Percentiles rank a stretch among this genome's conserved stretches.
These are phyloP conservation scores for Euura saliciscinereae DNA, from an alignment of 1,140 invertebrate species.

Conservation along the genomic window DNA sequence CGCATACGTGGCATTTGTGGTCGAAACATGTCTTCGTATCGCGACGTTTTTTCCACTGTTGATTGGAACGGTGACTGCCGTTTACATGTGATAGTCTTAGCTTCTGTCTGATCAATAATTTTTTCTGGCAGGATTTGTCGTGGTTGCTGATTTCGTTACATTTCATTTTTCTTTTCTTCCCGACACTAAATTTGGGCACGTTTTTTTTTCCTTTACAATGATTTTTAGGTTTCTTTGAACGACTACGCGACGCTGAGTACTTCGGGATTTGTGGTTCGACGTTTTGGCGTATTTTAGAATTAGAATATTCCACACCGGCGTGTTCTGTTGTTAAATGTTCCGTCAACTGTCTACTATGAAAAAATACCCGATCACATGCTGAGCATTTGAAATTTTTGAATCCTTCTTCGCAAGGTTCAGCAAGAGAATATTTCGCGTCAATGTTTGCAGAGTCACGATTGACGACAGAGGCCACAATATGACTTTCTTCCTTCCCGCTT, in stretches of 20 bases:
- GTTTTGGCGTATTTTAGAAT: too few species aligned
- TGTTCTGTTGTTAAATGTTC: background rate
- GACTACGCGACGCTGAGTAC: background rate
- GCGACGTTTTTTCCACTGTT: background rate
- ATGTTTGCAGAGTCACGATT: background rate
- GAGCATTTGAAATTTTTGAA: background rate
- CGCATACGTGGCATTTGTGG: background rate
- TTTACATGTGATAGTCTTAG: background rate
- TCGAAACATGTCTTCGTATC: background rate
- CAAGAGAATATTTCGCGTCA: background rate
- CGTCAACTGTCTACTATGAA: background rate
- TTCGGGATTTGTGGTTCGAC: background rate
- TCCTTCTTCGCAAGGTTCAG: background rate
- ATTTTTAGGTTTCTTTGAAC: background rate
- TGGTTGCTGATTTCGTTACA: background rate
- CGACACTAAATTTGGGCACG: background rate
- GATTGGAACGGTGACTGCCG: background rate
- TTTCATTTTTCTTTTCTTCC: too few species aligned
- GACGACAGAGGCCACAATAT: background rate
- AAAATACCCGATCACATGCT: background rate
- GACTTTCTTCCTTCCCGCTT: too few species aligned
- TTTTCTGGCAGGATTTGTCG: background rate
- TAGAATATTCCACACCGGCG: background rate
- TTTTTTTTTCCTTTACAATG: background rate
- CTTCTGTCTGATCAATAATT: background rate